Evolutionary conservation across 2,888 invertebrate species (phyloP).

Genomic region (Galerucella pusilla): DNA sequence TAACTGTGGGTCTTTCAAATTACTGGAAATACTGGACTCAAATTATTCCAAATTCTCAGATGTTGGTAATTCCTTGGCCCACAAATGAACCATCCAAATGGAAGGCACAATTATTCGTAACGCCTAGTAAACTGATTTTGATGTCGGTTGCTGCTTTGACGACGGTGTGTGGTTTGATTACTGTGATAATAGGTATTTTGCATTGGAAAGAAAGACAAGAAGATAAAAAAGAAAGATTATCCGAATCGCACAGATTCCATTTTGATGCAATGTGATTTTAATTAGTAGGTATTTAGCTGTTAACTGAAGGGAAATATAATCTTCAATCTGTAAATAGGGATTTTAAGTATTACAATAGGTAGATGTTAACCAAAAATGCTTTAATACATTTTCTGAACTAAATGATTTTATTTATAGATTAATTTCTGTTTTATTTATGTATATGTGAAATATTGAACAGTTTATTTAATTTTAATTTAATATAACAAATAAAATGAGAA

Average conservation of each 20-base stretch:
- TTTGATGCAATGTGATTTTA: slow-evolving; percentile 83
- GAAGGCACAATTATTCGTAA: slow-evolving; percentile 93
- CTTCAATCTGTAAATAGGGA: background rate
- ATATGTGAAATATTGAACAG: background rate
- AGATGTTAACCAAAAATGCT: background rate
- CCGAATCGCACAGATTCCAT: slow-evolving; percentile 85
- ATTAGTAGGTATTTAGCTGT: slow-evolving; percentile 5
- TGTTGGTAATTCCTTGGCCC: slow-evolving; percentile 93
- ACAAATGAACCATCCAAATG: slow-evolving; percentile 80
- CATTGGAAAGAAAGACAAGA: slow-evolving; percentile 91
- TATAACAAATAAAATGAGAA: too few relatives aligned
- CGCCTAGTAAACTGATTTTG: slow-evolving; percentile 93
- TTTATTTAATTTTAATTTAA: background rate
- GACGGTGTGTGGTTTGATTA: slow-evolving; percentile 86
- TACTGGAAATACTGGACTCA: slow-evolving; percentile 84
- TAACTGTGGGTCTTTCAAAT: slow-evolving; percentile 83
- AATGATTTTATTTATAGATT: background rate
- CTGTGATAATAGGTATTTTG: slow-evolving; percentile 84
- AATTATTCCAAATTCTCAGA: slow-evolving; percentile 97
- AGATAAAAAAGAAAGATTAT: slow-evolving; percentile 81
- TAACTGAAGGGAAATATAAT: background rate
- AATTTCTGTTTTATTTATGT: background rate
- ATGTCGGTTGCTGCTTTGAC: slow-evolving; percentile 90
- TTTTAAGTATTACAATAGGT: background rate
- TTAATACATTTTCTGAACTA: background rate